phyloP scores from a whole-genome alignment of 53 echinoderm and acorn worm species.

The Henricia sp. region DNA sequence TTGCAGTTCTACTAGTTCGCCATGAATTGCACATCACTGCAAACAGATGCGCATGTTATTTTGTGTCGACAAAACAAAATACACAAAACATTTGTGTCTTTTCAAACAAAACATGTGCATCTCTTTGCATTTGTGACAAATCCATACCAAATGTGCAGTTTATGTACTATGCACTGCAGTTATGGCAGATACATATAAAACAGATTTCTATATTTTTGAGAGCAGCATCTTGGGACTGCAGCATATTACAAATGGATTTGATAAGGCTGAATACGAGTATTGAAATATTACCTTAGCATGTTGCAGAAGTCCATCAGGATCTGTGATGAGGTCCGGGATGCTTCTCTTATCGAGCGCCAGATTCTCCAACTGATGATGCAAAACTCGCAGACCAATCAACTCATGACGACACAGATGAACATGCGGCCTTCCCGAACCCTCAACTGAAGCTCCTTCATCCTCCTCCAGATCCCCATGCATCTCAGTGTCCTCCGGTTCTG shows the following conservation, averaged over 20 bases:
- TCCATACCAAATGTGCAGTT: too few relatives aligned
- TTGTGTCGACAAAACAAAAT: too few relatives aligned
- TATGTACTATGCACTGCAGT: neutral
- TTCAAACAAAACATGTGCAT: too few relatives aligned
- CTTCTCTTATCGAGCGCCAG: slow-evolving; percentile 71
- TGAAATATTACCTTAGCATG: slow-evolving; percentile 94
- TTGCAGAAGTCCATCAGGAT: slow-evolving; percentile 79
- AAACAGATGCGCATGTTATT: too few relatives aligned
- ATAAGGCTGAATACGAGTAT: too few relatives aligned
- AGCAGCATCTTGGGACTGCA: too few relatives aligned
- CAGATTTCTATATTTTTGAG: neutral
- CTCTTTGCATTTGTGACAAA: too few relatives aligned
- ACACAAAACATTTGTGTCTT: too few relatives aligned
- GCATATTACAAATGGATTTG: too few relatives aligned
- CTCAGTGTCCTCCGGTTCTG: neutral
- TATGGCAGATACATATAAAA: neutral
- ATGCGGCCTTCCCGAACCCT: slow-evolving; percentile 23
- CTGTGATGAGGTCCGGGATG: slow-evolving; percentile 81
- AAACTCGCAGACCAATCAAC: slow-evolving; percentile 71
- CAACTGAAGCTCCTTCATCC: slow-evolving; percentile 39
- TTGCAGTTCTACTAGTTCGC: too few relatives aligned
- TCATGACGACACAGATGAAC: slow-evolving; percentile 75
- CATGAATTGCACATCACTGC: too few relatives aligned
- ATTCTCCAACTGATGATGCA: slow-evolving; percentile 75
- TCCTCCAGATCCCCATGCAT: slow-evolving; percentile 15